Evolutionary conservation across 1,140 invertebrate genomes (phyloP), one percentile per base, ranked within the genome.

Genomic region (Trichogramma pretiosum): DNA sequence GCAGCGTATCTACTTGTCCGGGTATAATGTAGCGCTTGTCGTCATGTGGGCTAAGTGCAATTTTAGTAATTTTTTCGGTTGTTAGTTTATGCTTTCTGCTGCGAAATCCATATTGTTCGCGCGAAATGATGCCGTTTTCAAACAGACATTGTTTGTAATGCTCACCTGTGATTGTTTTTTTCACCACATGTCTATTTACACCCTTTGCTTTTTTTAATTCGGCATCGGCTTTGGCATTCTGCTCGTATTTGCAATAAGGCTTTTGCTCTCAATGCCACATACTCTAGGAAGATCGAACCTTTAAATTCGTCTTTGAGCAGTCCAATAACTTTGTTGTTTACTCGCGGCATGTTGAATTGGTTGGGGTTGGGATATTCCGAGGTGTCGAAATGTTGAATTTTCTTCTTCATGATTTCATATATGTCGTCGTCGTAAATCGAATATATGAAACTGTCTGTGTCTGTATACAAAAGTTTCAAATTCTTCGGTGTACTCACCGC

Each of bases 361-460:
- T 43, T 43, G 9, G 22, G 13, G n/a, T 18, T 2, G 13, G 4
- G 5, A 33, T 32, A 43, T 32, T 49, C 21, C 10, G 34, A 35
- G 37, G 26, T 47, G 19, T 47, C 46, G 24, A 47, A 47, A 34
- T 34, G 21, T 8, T 40, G 10, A 34, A 68, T 47, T 62, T 58
- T n/a, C 64, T 44, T 34, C 22, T 39, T 43, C 44, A 41, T 42
- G 8, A 46, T 45, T 48, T 75, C 66, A 18, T 56, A 23, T n/a
- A 44, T 24, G 21, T 41, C 19, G 5, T 2, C 14, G 21, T 38
- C 5, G 16, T 16, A 5, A 18, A 48, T 23, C 19, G 24, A 19
- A 33, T 48, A 48, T 23, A 38, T 48, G 23, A 35, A 58, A 43
- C 50, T 56, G 56, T 68, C 61, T 2, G 66, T 70, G 54, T 70